Percentiles rank a stretch among this genome's conserved stretches.
phyloP scores from a whole-genome alignment of 1,140 invertebrate species.

The Helicoverpa zea region DNA sequence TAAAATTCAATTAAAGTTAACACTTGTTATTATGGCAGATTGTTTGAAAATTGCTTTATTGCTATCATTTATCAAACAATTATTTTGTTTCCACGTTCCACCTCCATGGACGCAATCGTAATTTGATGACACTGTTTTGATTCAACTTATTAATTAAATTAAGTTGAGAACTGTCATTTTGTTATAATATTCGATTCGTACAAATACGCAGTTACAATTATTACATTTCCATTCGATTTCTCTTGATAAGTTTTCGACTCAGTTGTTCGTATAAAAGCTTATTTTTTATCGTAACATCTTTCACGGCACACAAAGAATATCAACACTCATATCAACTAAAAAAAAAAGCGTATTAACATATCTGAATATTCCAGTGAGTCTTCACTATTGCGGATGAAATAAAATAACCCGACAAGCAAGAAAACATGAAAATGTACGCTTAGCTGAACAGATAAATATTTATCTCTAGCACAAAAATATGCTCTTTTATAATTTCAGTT shows the following conservation, averaged over 20 bases:
- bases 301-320: conserved; percentile 40
- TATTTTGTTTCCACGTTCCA: conserved; percentile 17
- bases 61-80: conserved; percentile 27
- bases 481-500: conserved; percentile 9
- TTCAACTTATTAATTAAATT: conserved; percentile 34
- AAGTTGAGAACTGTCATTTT: background rate
- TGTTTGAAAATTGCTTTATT: conserved; percentile 29
- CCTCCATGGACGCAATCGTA: conserved; percentile 12
- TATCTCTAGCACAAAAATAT: conserved; percentile 24
- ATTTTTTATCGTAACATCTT: conserved; percentile 33
- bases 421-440: conserved; percentile 25
- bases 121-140: conserved; percentile 35
- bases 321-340: conserved; percentile 39
- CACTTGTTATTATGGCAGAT: conserved; percentile 29
- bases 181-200: background rate
- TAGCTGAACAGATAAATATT: conserved; percentile 24
- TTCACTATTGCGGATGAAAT: conserved; percentile 6
- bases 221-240: background rate
- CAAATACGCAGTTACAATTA: conserved; percentile 8
- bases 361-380: conserved; percentile 36
- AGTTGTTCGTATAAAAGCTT: conserved; percentile 30
- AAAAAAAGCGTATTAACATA: conserved; percentile 45
- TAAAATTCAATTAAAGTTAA: conserved; percentile 35
- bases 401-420: conserved; percentile 28
- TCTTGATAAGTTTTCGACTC: background rate